These are phyloP conservation scores for Sarcophilus harrisii DNA, from an alignment of 2,797 vertebrate genomes.

Conservation along the genomic window DNA sequence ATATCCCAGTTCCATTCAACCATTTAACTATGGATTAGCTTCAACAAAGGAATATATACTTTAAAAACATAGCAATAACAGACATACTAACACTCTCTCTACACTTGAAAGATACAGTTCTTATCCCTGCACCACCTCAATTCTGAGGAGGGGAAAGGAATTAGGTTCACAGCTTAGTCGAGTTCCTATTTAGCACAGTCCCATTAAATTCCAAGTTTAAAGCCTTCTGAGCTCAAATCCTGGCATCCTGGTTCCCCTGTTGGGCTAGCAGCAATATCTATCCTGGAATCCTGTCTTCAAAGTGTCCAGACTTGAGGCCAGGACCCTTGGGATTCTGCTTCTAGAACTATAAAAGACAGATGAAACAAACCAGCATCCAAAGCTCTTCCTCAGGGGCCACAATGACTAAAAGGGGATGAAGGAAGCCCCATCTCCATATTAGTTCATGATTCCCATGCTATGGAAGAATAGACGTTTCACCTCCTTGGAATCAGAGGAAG, in stretches of 20 bases:
- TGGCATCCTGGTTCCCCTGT: neutral
- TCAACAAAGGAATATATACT: neutral
- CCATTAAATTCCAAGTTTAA: neutral
- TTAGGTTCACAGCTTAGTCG: neutral
- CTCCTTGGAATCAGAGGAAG: neutral
- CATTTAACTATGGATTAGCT: neutral
- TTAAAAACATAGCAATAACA: neutral
- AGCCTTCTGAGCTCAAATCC: neutral
- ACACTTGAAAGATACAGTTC: neutral
- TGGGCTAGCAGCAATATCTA: neutral
- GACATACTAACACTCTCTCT: neutral
- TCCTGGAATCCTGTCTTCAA: neutral
- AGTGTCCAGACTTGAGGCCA: neutral
- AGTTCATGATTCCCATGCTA: neutral
- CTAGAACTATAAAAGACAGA: neutral
- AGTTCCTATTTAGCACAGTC: neutral
- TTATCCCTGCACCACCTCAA: neutral
- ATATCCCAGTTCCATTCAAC: neutral
- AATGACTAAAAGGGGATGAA: neutral
- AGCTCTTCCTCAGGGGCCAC: neutral
- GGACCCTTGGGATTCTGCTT: neutral
- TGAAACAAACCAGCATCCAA: neutral
- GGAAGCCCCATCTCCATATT: neutral
- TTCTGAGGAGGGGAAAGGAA: neutral
- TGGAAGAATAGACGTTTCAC: neutral